Percentiles rank a stretch among this genome's conserved stretches.
phyloP scores from a whole-genome alignment of 2,888 invertebrate genomes.

The Parapristionchus giblindavisi region DNA sequence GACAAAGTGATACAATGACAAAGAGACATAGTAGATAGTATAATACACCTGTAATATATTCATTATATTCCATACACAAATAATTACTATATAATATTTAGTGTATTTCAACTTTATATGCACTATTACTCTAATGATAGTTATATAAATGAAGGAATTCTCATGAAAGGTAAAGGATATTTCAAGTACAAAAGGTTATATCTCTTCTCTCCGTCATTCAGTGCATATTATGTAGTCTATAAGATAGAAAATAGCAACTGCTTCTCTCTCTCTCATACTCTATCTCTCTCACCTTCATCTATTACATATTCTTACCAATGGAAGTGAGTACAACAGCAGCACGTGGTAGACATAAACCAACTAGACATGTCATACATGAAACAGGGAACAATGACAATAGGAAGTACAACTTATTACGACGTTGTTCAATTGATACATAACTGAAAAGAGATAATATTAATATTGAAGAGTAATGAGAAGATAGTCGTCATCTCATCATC shows the following conservation, averaged over 20 bases:
- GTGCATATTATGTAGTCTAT: too few species aligned
- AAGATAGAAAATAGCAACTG: too few species aligned
- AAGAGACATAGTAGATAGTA: conserved; percentile 67
- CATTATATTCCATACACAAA: too few species aligned
- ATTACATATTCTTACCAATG: conserved; percentile 1
- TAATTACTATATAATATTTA: too few species aligned
- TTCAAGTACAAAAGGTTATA: too few species aligned
- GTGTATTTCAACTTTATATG: too few species aligned
- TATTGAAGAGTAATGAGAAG: neutral
- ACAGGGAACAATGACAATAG: conserved; percentile 65
- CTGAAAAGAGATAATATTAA: conserved; percentile 37
- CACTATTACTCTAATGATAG: too few species aligned
- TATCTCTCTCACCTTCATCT: neutral
- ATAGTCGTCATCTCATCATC: neutral
- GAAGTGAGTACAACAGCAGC: conserved; percentile 60
- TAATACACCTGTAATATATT: conserved; percentile 55
- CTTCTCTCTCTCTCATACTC: neutral
- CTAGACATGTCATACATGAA: conserved; percentile 63
- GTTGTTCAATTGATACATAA: conserved; percentile 62
- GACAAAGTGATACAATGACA: conserved; percentile 65
- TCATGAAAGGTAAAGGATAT: too few species aligned
- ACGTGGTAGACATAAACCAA: conserved; percentile 65
- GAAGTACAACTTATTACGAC: conserved; percentile 66
- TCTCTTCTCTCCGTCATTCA: too few species aligned
- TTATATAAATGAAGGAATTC: too few species aligned